Conservation (phyloP, 2,888 invertebrate genomes). For the Trichogramma evanescens region DNA sequence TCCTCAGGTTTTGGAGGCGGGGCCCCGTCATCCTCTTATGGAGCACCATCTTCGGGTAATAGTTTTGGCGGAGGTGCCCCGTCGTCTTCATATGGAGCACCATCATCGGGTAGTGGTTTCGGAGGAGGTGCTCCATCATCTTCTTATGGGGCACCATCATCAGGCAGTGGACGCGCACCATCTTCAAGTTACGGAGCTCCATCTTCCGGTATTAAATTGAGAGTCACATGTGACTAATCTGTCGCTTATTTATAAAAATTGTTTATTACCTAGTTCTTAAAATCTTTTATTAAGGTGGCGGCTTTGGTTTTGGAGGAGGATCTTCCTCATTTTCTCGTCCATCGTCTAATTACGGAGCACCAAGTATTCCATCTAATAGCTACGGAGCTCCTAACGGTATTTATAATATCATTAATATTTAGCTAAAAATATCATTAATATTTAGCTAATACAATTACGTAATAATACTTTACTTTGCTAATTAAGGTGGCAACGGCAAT, state of each 20-base stretch:
- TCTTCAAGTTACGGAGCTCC: constrained; percentile 38
- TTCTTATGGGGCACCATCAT: constrained; percentile 43
- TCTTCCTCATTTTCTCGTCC: constrained; percentile 13
- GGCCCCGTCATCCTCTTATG: constrained; percentile 34
- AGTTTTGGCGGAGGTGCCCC: constrained; percentile 35
- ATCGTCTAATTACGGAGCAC: constrained; percentile 35
- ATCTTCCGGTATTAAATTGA: constrained; percentile 28
- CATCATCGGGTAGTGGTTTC: constrained; percentile 30
- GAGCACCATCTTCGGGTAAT: constrained; percentile 39
- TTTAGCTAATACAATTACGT: too few species aligned
- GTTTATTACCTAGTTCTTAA: too few species aligned
- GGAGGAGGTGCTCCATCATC: constrained; percentile 43
- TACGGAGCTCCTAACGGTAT: constrained; percentile 25
- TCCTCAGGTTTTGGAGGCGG: constrained; percentile 38
- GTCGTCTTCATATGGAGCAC: constrained; percentile 38
- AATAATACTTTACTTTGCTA: too few species aligned
- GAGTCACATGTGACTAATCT: constrained; percentile 8
- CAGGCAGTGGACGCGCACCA: constrained; percentile 32
- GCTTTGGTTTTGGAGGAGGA: constrained; percentile 25
- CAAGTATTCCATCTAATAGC: constrained; percentile 26
- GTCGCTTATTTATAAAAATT: too few species aligned
- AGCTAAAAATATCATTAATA: too few species aligned
- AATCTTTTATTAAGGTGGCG: too few species aligned
- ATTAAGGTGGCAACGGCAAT: constrained; percentile 16
- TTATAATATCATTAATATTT: too few species aligned